phyloP scores from a whole-genome alignment of 2,888 invertebrate species.

The Timandra comae region DNA sequence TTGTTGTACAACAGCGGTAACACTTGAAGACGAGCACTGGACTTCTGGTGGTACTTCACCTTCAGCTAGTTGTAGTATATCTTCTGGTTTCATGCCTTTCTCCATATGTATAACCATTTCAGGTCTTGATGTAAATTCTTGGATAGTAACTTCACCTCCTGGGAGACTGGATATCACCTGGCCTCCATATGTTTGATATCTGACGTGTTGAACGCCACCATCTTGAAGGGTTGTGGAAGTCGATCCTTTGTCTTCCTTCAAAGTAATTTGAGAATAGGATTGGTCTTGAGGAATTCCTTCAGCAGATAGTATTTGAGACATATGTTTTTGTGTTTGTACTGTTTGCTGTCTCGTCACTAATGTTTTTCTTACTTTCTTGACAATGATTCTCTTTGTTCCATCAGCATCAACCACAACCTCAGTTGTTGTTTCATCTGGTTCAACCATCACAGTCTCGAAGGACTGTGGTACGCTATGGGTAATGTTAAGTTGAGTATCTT shows the following conservation, averaged over 20 bases:
- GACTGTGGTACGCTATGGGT: constrained; percentile 84
- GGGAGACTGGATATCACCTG: constrained; percentile 79
- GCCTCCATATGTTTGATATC: constrained; percentile 80
- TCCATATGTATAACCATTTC: constrained; percentile 76
- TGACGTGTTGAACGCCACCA: constrained; percentile 78
- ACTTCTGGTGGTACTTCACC: constrained; percentile 57
- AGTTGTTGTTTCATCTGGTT: constrained; percentile 89
- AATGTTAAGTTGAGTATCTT: constrained; percentile 82
- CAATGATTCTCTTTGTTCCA: constrained; percentile 87
- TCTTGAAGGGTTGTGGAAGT: constrained; percentile 76
- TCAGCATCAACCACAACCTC: constrained; percentile 88
- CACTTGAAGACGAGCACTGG: constrained; percentile 81
- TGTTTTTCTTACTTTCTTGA: constrained; percentile 83
- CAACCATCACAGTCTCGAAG: constrained; percentile 87
- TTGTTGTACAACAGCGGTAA: constrained; percentile 88
- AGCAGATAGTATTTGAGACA: constrained; percentile 72
- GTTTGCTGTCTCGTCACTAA: constrained; percentile 81
- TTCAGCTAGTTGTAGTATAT: constrained; percentile 58
- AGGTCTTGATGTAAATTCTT: constrained; percentile 81
- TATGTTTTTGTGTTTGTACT: constrained; percentile 78
- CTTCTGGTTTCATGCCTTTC: constrained; percentile 72
- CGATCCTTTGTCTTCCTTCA: constrained; percentile 80
- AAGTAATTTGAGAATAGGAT: constrained; percentile 81
- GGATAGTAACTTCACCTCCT: constrained; percentile 78
- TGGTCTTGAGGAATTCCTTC: constrained; percentile 78